A percentile compares a stretch with the other conserved stretches of the same genome.
Evolutionary conservation across 2,888 invertebrate species (phyloP).

Genomic region (Melinopterus prodromus): DNA sequence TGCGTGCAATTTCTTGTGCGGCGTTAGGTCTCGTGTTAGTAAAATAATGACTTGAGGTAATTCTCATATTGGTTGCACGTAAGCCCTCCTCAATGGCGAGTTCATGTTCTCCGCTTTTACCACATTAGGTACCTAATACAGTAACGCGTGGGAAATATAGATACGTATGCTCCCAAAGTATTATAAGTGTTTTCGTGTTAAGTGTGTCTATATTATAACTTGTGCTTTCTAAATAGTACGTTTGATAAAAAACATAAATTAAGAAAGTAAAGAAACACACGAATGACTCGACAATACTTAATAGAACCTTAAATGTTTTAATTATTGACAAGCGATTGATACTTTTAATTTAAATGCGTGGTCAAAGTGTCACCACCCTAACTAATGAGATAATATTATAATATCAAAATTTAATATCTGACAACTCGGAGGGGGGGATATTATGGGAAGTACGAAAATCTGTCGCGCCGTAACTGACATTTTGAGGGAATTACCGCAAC

Average conservation of each 20-base stretch:
- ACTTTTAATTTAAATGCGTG: no score
- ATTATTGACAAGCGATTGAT: no score
- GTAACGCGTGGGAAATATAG: conserved; percentile 37
- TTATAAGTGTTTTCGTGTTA: not conserved
- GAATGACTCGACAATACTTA: no score
- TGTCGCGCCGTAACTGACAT: conserved; percentile 50
- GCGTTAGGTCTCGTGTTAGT: not conserved
- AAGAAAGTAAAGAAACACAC: no score
- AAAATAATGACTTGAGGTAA: not conserved
- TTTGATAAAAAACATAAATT: no score
- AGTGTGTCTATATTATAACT: no score
- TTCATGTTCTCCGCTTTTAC: conserved; percentile 21
- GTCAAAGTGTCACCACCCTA: not conserved
- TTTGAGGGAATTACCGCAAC: conserved; percentile 44
- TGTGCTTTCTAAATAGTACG: no score
- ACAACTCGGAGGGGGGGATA: not conserved
- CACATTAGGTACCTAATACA: conserved; percentile 23
- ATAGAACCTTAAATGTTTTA: no score
- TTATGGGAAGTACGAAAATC: conserved; percentile 48
- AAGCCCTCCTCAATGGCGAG: not conserved
- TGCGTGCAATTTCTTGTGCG: not conserved
- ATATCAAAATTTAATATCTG: not conserved
- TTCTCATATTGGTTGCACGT: conserved; percentile 4
- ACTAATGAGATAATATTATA: not conserved
- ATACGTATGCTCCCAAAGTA: conserved; percentile 5